These are phyloP conservation scores for Bombylius discolor DNA, from an alignment of 2,888 invertebrate genomes.

Conservation along the genomic window DNA sequence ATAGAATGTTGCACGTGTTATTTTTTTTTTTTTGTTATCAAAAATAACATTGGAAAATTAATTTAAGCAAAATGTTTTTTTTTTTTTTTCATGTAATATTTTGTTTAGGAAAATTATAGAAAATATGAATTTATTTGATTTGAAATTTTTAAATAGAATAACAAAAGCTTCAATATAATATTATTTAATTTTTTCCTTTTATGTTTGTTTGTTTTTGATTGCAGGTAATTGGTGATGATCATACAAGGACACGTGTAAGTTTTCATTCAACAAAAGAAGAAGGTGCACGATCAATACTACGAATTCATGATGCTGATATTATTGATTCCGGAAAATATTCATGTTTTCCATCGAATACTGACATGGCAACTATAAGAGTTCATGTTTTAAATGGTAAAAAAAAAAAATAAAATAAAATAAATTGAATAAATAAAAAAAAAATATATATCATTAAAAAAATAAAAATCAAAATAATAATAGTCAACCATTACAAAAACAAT, in stretches of 20 bases:
- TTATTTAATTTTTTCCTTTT: neutral
- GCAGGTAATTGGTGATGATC: constrained; percentile 84
- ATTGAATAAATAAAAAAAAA: too few relatives aligned
- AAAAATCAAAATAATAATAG: too few relatives aligned
- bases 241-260: constrained; percentile 74
- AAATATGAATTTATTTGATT: neutral
- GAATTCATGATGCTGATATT: constrained; percentile 77
- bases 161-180: too few relatives aligned
- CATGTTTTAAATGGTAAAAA: constrained; percentile 80
- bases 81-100: too few relatives aligned
- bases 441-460: too few relatives aligned
- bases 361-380: constrained; percentile 77
- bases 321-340: constrained; percentile 84
- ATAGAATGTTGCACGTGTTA: neutral
- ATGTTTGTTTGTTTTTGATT: constrained; percentile 13
- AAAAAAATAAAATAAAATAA: neutral
- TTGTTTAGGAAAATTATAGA: neutral
- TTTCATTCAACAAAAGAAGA: constrained; percentile 85
- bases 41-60: neutral
- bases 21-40: neutral
- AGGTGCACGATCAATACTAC: constrained; percentile 76
- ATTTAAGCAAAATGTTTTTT: too few relatives aligned
- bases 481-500: too few relatives aligned
- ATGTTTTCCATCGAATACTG: constrained; percentile 84
- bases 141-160: constrained; percentile 3